Percentiles rank a stretch among this genome's conserved stretches.
phyloP scores from a whole-genome alignment of 2,888 invertebrate genomes.

The Punctoribates punctum region DNA sequence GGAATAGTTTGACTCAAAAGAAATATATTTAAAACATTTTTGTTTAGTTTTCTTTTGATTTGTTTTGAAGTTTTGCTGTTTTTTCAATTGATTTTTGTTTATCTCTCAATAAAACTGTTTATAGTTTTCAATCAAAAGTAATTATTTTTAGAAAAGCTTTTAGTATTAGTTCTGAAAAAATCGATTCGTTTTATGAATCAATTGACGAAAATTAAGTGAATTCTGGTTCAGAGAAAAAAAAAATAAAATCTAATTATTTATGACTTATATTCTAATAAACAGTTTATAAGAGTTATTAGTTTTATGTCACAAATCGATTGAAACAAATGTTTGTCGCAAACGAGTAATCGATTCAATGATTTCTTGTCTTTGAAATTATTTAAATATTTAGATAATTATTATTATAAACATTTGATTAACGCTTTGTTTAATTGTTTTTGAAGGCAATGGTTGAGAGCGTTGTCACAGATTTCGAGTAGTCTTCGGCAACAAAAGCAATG shows the following conservation, averaged over 20 bases:
- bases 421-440: neutral
- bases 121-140: neutral
- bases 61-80: neutral
- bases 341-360: neutral
- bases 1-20: too few species aligned
- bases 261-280: too few species aligned
- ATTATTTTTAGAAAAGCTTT: neutral
- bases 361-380: neutral
- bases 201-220: too few species aligned
- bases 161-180: neutral
- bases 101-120: neutral
- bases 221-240: too few species aligned
- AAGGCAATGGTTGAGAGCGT: neutral
- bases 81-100: neutral
- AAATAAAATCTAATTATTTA: too few species aligned
- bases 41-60: too few species aligned
- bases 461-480: conserved; percentile 18
- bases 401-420: too few species aligned
- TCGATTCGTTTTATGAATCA: neutral
- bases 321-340: too few species aligned
- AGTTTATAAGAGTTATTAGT: too few species aligned
- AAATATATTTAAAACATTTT: too few species aligned
- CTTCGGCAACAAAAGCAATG: conserved; percentile 23
- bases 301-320: too few species aligned
- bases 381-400: too few species aligned